These are phyloP conservation scores for Chelonoidis abingdonii DNA, from an alignment of 2,113 vertebrate species.

Conservation along the genomic window DNA sequence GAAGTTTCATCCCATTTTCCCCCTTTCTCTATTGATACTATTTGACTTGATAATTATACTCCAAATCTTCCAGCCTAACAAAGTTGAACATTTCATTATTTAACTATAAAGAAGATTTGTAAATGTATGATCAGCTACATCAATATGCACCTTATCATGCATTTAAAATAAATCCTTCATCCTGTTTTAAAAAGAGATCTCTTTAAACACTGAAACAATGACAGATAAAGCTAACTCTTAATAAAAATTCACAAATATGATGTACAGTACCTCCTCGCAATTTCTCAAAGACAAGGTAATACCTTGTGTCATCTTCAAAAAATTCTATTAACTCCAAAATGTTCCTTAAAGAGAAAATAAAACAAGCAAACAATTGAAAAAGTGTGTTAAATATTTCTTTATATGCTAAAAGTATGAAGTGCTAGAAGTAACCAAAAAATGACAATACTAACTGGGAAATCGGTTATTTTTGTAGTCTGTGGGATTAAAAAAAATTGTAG, in stretches of 20 bases:
- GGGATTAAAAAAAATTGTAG: not conserved
- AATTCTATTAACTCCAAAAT: slow-evolving; percentile 97
- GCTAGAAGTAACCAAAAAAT: slow-evolving; percentile 13
- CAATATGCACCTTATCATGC: not conserved
- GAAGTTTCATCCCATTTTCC: not conserved
- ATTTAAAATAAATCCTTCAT: not conserved
- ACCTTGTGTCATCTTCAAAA: slow-evolving; percentile 93
- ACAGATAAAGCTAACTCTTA: not conserved
- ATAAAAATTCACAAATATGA: slow-evolving; percentile 43
- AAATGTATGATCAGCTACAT: not conserved
- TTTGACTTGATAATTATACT: not conserved
- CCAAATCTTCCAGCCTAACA: not conserved
- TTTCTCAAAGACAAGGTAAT: slow-evolving; percentile 99
- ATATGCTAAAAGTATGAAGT: not conserved
- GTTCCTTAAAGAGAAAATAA: slow-evolving; percentile 82
- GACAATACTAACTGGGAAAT: not conserved
- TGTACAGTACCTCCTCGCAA: slow-evolving; percentile 88
- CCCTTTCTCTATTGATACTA: not conserved
- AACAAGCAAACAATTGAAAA: not conserved
- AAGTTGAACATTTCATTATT: not conserved
- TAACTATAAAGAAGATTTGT: not conserved
- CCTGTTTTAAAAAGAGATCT: not conserved
- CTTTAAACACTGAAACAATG: not conserved
- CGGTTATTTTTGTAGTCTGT: not conserved
- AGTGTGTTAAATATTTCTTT: not conserved